phyloP scores from a whole-genome alignment of 1,140 invertebrate species.

The Lordiphosa stackelbergi region DNA sequence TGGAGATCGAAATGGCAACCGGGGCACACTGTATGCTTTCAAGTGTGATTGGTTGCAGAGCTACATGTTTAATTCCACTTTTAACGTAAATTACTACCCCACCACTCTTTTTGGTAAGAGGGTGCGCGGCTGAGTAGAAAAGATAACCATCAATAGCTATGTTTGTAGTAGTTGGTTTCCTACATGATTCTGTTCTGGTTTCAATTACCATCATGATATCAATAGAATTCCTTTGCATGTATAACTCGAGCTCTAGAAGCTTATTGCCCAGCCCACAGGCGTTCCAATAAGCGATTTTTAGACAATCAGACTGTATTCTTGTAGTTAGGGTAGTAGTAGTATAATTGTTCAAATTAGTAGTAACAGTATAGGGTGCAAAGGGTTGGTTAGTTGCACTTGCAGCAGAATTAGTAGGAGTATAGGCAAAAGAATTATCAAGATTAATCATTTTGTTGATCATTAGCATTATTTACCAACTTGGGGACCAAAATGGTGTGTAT shows the following conservation, averaged over 20 bases:
- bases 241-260: neutral
- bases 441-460: no score
- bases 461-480: no score
- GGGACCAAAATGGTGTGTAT: no score
- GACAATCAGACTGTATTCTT: neutral
- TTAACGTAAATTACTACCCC: slow-evolving; percentile 1
- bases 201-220: slow-evolving; percentile 10
- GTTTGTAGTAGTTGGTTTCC: neutral
- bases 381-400: no score
- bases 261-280: neutral
- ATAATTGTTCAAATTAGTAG: no score
- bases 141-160: slow-evolving; percentile 1
- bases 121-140: neutral
- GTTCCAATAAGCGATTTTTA: slow-evolving; percentile 13
- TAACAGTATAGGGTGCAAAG: no score
- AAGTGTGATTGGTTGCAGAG: neutral
- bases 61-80: neutral
- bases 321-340: no score
- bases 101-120: neutral
- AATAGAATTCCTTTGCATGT: neutral
- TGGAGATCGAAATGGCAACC: neutral
- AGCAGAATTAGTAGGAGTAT: no score
- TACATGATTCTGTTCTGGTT: neutral
- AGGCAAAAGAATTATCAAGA: no score
- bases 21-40: neutral